A percentile compares a stretch with the other conserved stretches of the same genome.
Conservation (phyloP, 1,140 invertebrate genomes). For the Danaus plexippus region DNA sequence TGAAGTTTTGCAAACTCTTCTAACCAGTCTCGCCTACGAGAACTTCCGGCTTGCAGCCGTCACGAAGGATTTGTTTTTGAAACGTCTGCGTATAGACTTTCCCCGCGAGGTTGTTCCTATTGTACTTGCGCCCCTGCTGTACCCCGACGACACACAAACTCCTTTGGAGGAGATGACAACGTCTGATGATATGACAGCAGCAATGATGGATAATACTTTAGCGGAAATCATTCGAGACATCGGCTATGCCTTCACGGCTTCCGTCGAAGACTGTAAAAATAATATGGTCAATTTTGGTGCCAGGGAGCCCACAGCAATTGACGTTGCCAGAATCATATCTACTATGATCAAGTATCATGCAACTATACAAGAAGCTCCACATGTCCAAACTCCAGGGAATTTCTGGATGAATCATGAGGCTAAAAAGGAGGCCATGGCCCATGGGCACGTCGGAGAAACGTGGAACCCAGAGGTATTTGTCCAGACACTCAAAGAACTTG, state of each 20-base stretch:
- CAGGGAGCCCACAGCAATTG: conserved; percentile 82
- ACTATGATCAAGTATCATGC: conserved; percentile 89
- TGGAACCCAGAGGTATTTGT: conserved; percentile 97
- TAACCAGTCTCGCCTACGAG: conserved; percentile 72
- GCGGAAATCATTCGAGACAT: conserved; percentile 91
- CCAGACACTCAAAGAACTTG: conserved; percentile 89
- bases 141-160: conserved; percentile 83
- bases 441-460: conserved; percentile 58
- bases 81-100: conserved; percentile 87
- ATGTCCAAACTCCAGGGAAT: conserved; percentile 76
- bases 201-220: conserved; percentile 81
- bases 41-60: conserved; percentile 77
- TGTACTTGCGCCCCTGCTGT: conserved; percentile 88
- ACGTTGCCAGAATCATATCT: conserved; percentile 86
- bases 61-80: conserved; percentile 84
- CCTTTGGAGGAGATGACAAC: conserved; percentile 73
- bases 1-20: conserved; percentile 88
- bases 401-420: conserved; percentile 73
- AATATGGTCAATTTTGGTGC: conserved; percentile 83
- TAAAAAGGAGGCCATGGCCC: conserved; percentile 58
- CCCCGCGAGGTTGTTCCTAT: conserved; percentile 89
- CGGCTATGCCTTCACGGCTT: conserved; percentile 89
- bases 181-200: conserved; percentile 69
- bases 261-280: conserved; percentile 90
- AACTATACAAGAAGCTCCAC: conserved; percentile 77